Evolutionary conservation across 2,113 vertebrate genomes (phyloP).

Genomic region (Crotalus viridis): DNA sequence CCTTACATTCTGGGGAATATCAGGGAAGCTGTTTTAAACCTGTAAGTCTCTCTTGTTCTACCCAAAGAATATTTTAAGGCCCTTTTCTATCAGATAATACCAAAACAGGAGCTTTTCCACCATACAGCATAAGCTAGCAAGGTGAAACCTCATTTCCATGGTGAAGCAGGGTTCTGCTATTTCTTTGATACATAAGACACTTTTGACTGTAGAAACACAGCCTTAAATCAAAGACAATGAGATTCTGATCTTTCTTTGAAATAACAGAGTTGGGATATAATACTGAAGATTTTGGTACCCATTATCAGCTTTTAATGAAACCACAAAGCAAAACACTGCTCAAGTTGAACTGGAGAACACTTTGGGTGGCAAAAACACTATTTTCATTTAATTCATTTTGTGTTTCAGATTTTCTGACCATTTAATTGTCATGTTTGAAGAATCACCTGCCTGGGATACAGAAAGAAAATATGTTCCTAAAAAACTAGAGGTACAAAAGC

Average conservation of each 20-base stretch:
- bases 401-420: conserved; percentile 87
- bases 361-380: neutral
- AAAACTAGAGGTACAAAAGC: conserved; percentile 82
- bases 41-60: neutral
- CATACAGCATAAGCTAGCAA: neutral
- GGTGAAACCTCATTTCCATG: neutral
- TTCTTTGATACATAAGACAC: neutral
- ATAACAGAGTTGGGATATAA: neutral
- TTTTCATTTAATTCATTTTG: conserved; percentile 22
- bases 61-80: neutral
- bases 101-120: neutral
- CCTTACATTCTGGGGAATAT: neutral
- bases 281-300: neutral
- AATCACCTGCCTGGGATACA: conserved; percentile 87
- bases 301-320: neutral
- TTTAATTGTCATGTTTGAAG: conserved; percentile 88
- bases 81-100: neutral
- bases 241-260: neutral
- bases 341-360: neutral
- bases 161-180: neutral
- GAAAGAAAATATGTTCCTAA: conserved; percentile 84
- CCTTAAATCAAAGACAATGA: neutral
- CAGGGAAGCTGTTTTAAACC: neutral
- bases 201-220: neutral
- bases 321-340: neutral